Base-by-base conservation (phyloP, 2,113 vertebrate species). In the Gobius niger region DNA sequence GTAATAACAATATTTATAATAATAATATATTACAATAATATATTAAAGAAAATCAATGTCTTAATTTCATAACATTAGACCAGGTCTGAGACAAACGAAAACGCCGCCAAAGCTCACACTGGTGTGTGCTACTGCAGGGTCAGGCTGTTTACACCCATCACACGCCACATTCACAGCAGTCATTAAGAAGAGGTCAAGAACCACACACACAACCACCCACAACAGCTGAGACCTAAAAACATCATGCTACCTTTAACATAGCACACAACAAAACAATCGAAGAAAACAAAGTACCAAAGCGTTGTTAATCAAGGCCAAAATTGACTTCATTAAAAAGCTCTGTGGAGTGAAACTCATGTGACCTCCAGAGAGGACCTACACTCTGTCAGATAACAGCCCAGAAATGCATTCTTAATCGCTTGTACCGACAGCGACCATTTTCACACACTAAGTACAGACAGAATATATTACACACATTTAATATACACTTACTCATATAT, bases 401-500 rank as follows among this genome's bases (percentile, higher is more conserved):
- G 24, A 64, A 67, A 41, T 18, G 57, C 44, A 59, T 67, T 52
- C 47, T 67, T 24, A 14, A 57, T 64, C 51, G 15, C 76, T 68
- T 78, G 76, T 80, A 84, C 83, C 82, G 77, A 83, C 74, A 63
- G 72, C n/a, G 13, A 78, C 82, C 72, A 47, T 67, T 83, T 85
- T 85, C 83, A 87, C 88, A 78, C 76, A 87, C 78, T 70, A 90
- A 84, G 85, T 78, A 89, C 86, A 80, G 87, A 86, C 75, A 83
- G 84, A 84, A 91, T 92, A 92, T 91, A 92, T 92, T 90, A 92
- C 82, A 91, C 87, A 91, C 83, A 90, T 90, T 91, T 89, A 89
- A 87, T 90, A 91, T 91, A 90, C 74, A 88, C 88, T 88, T 86
- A 89, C 82, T 87, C 78, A 92, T 92, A 93, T 92, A 93, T 93